A percentile compares a stretch with the other conserved stretches of the same genome.
phyloP scores from a whole-genome alignment of 2,113 vertebrate genomes.

The Trematocara macrostoma region DNA sequence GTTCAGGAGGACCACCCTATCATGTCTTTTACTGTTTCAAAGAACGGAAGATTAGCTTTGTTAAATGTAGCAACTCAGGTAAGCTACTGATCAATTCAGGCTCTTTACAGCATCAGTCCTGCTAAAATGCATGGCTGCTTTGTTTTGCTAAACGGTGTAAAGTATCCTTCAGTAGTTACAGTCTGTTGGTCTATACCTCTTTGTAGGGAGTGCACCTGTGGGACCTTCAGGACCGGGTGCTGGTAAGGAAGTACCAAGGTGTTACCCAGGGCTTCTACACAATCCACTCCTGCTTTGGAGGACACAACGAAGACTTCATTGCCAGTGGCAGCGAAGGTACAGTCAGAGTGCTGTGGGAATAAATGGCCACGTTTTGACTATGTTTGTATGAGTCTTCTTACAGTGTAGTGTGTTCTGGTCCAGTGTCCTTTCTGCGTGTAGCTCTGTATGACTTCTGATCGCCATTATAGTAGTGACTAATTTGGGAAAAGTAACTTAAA shows the following conservation, averaged over 20 bases:
- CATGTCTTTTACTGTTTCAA: constrained; percentile 99
- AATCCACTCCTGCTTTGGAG: constrained; percentile 99
- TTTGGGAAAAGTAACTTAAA: background rate
- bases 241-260: constrained; percentile 99
- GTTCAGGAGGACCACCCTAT: constrained; percentile 99
- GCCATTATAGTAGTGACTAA: background rate
- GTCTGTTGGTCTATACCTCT: background rate
- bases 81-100: constrained; percentile 21
- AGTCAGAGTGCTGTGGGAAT: background rate
- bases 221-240: constrained; percentile 99
- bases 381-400: background rate
- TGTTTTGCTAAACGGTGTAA: background rate
- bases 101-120: background rate
- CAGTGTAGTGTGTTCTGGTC: background rate
- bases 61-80: constrained; percentile 99
- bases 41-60: constrained; percentile 99
- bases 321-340: constrained; percentile 98
- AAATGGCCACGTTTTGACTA: background rate
- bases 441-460: background rate
- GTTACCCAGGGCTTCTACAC: constrained; percentile 99
- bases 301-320: constrained; percentile 98
- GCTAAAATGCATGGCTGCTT: background rate
- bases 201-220: constrained; percentile 97
- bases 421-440: background rate
- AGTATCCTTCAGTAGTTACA: background rate